A percentile compares a stretch with the other conserved stretches of the same genome.
phyloP scores from a whole-genome alignment of 2,888 invertebrate genomes.

The Lepidochrysops patricia region DNA sequence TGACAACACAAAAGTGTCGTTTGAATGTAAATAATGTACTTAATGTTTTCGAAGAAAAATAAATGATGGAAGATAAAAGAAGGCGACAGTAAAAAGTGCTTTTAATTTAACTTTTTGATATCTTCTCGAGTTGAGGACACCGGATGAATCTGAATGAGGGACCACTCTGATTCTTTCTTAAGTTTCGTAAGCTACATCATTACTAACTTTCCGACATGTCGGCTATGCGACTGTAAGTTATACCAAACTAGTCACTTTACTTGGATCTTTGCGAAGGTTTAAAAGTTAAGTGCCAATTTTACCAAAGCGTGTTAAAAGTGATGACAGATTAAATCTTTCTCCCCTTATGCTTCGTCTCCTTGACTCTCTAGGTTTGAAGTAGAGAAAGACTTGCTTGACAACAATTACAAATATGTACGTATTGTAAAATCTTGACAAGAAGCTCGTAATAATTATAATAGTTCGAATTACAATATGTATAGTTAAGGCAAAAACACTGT shows the following conservation, averaged over 20 bases:
- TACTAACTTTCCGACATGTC: background rate
- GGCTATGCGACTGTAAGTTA: background rate
- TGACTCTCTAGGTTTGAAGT: too few relatives aligned
- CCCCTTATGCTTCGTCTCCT: too few relatives aligned
- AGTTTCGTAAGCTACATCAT: background rate
- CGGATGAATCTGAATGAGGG: conserved; percentile 18
- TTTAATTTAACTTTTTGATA: conserved; percentile 54
- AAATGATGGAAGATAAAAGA: conserved; percentile 14
- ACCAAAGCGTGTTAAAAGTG: too few relatives aligned
- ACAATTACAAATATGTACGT: too few relatives aligned
- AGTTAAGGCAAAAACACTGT: too few relatives aligned
- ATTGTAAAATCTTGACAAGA: too few relatives aligned
- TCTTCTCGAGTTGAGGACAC: conserved; percentile 39
- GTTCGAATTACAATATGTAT: too few relatives aligned
- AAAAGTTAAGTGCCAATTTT: too few relatives aligned
- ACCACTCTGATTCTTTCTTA: conserved; percentile 12
- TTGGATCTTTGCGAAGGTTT: background rate
- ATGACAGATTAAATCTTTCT: too few relatives aligned
- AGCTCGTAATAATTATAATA: too few relatives aligned
- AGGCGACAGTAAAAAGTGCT: conserved; percentile 36
- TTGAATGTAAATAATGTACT: conserved; percentile 9
- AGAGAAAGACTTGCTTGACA: too few relatives aligned
- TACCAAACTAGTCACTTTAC: background rate
- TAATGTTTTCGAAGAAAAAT: conserved; percentile 14
- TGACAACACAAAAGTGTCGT: background rate